Percentiles rank a stretch among this genome's conserved stretches.
These are phyloP conservation scores for Triplophysa dalaica DNA, from an alignment of 2,113 vertebrate species.

Conservation along the genomic window DNA sequence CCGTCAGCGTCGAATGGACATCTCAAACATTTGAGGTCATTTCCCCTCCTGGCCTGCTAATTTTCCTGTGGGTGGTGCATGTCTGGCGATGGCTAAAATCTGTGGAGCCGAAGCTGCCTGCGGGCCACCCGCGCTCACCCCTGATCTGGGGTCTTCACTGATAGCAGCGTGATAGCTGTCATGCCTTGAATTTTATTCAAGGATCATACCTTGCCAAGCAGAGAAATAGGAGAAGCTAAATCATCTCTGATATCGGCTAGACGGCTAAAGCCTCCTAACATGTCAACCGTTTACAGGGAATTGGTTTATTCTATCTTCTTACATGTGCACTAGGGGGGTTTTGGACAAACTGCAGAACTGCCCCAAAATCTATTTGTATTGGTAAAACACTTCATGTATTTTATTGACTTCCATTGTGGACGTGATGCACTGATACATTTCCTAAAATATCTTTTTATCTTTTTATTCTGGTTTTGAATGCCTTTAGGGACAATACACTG, in stretches of 20 bases:
- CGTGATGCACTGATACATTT: too few relatives aligned
- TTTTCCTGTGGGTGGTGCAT: constrained; percentile 48
- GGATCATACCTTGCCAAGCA: constrained; percentile 30
- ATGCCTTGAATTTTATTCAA: constrained; percentile 42
- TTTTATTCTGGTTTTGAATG: too few relatives aligned
- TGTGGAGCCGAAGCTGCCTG: constrained; percentile 16
- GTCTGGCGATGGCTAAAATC: constrained; percentile 45
- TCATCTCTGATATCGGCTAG: constrained; percentile 37
- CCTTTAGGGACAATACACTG: too few relatives aligned
- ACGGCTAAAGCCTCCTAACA: constrained; percentile 31
- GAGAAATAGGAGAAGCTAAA: constrained; percentile 31
- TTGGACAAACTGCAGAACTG: neutral
- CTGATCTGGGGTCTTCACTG: constrained; percentile 38
- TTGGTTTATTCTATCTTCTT: neutral
- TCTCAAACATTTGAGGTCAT: constrained; percentile 53
- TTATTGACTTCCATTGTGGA: too few relatives aligned
- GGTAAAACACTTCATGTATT: too few relatives aligned
- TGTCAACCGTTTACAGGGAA: constrained; percentile 17
- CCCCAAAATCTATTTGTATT: neutral
- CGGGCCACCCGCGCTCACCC: constrained; percentile 24
- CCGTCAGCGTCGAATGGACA: constrained; percentile 46
- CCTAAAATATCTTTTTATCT: too few relatives aligned
- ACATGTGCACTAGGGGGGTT: neutral
- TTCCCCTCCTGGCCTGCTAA: constrained; percentile 59
- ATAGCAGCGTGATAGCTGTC: constrained; percentile 36